Evolutionary conservation across 2,888 invertebrate genomes (phyloP).

Genomic region (Brenthis hecate): DNA sequence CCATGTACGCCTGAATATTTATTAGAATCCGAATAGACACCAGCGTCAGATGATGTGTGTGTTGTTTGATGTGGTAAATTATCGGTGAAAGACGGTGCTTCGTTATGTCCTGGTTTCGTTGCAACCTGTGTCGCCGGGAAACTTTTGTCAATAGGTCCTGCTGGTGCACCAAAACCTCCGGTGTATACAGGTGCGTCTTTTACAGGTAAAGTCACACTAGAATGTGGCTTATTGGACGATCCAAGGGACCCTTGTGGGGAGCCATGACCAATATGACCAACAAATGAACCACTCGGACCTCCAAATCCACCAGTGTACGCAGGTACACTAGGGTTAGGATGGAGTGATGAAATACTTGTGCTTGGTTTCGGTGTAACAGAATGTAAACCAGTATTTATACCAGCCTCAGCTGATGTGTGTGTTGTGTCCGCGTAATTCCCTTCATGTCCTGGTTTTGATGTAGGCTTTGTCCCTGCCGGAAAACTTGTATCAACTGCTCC

Average conservation of each 20-base stretch:
- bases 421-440: not conserved
- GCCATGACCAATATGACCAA: conserved; percentile 11
- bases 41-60: not conserved
- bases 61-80: not conserved
- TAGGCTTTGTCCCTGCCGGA: conserved; percentile 10
- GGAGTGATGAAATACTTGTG: not conserved
- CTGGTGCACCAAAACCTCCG: conserved; percentile 53
- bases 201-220: conserved; percentile 8
- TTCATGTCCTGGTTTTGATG: conserved; percentile 11
- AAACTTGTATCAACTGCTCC: conserved; percentile 44
- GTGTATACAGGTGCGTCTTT: conserved; percentile 47
- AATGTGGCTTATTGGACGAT: conserved; percentile 21
- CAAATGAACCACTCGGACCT: conserved; percentile 44
- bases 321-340: conserved; percentile 32
- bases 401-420: not conserved
- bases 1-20: not conserved
- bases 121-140: conserved; percentile 7
- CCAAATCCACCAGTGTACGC: conserved; percentile 49
- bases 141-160: conserved; percentile 45
- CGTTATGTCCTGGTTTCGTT: conserved; percentile 6
- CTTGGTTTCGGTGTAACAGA: conserved; percentile 18
- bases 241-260: not conserved
- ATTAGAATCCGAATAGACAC: conserved; percentile 3
- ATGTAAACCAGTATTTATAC: conserved; percentile 12
- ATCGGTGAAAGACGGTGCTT: conserved; percentile 7